These are phyloP conservation scores for Drosophila melanica DNA, from an alignment of 1,140 invertebrate species.

Conservation along the genomic window DNA sequence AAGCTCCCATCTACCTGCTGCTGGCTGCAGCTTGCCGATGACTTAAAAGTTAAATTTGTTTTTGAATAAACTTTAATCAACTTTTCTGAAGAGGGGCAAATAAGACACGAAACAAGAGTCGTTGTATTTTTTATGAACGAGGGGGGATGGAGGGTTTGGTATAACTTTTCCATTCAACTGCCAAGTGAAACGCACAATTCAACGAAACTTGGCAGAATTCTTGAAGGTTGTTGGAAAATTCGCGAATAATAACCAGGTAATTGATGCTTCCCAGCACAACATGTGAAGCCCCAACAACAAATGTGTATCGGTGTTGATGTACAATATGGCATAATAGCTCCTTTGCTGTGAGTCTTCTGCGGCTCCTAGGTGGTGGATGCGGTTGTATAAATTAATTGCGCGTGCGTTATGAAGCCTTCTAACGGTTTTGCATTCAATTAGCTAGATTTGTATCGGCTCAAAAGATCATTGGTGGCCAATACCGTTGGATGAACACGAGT, in stretches of 20 bases:
- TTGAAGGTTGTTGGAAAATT: conserved; percentile 64
- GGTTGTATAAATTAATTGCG: conserved; percentile 64
- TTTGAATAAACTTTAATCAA: conserved; percentile 78
- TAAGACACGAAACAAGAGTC: conserved; percentile 28
- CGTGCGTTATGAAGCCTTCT: conserved; percentile 25
- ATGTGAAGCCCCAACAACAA: conserved; percentile 22
- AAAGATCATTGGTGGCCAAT: conserved; percentile 54
- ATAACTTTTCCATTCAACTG: conserved; percentile 9
- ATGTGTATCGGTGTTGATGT: conserved; percentile 44
- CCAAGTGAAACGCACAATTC: conserved; percentile 5
- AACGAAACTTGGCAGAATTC: conserved; percentile 40
- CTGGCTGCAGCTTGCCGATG: conserved; percentile 47
- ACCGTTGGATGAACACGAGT: conserved; percentile 35
- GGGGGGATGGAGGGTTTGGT: neutral
- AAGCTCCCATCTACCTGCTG: conserved; percentile 30
- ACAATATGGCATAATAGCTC: conserved; percentile 39
- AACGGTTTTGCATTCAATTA: conserved; percentile 51
- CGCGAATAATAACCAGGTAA: conserved; percentile 58
- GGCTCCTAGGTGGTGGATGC: conserved; percentile 1
- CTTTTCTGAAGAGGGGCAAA: conserved; percentile 41
- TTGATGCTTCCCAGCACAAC: conserved; percentile 55
- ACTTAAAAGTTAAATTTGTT: conserved; percentile 80
- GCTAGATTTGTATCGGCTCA: conserved; percentile 34
- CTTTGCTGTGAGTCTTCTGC: neutral
- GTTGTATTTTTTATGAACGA: conserved; percentile 15